Evolutionary conservation across 2,113 vertebrate species (phyloP).

Genomic region (Pygoscelis antarcticus): DNA sequence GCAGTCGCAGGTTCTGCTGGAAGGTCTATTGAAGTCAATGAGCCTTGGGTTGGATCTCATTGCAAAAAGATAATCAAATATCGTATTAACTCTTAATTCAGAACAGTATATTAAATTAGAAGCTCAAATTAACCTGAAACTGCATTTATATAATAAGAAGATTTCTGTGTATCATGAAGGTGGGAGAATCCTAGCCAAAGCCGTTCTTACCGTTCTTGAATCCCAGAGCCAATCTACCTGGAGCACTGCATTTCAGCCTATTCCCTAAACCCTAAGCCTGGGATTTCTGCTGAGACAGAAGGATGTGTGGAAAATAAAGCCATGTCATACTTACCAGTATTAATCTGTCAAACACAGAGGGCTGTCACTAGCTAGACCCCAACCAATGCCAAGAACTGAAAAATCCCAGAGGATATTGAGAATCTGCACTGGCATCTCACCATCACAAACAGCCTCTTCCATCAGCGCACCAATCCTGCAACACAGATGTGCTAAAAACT

Average conservation of each 20-base stretch:
- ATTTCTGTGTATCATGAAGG: not conserved
- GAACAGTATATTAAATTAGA: slow-evolving; percentile 49
- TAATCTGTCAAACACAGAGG: slow-evolving; percentile 2
- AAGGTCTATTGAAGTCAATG: slow-evolving; percentile 56
- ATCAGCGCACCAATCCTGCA: not conserved
- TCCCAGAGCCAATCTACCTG: not conserved
- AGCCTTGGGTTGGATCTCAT: slow-evolving; percentile 46
- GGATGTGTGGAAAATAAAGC: not conserved
- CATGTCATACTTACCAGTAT: not conserved
- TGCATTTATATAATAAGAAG: slow-evolving; percentile 46
- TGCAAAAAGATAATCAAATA: slow-evolving; percentile 61
- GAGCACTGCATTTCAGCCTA: not conserved
- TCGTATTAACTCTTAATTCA: slow-evolving; percentile 51
- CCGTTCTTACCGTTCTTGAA: not conserved
- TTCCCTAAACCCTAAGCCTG: not conserved
- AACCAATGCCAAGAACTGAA: not conserved
- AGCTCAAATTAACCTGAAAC: slow-evolving; percentile 59
- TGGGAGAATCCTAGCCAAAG: slow-evolving; percentile 5
- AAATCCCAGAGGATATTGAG: not conserved
- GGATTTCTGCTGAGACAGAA: not conserved
- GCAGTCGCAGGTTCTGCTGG: not conserved
- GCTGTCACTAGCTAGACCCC: not conserved
- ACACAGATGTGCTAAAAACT: not conserved
- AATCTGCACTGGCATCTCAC: not conserved
- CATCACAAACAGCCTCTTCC: not conserved